Base-by-base conservation (phyloP, 2,797 vertebrate genomes). In the Cuniculus paca region DNA sequence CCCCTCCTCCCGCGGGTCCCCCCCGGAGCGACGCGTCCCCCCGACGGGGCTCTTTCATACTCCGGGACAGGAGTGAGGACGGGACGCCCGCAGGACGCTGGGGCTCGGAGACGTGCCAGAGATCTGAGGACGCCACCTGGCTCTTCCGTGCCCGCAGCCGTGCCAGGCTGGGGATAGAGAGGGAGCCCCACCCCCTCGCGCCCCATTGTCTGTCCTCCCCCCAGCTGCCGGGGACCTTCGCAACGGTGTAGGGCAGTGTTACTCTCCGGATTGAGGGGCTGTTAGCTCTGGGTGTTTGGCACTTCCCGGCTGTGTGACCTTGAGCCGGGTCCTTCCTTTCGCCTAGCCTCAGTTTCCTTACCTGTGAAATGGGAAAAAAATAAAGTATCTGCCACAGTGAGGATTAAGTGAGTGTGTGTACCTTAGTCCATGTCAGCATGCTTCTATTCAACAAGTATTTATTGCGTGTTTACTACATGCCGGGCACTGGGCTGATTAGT, bases 381-480 rank as follows among this genome's bases (percentile, higher is more conserved):
- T 50, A 1, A 1, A 85, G 56, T 79, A 65, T 78, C 74, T 78
- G 84, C 68, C 24, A 54, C 54, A 80, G 42, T 52, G 75, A 63
- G 79, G 50, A 45, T 31, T 61, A 63, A 74, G 34, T 45, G 65
- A 87, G 19, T 31, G 58, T 45, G 54, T 61, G 79, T 72, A 22
- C 63, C 28, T 92, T 22, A 13, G 90, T 39, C 48, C 90, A 87
- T 11, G 50, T 58, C 50, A 60, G 50, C 93, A 34, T 86, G 94
- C 61, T 96, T 96, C 12, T 79, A 82, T 91, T 96, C 95, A 97
- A 89, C 96, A 97, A 91, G 93, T 97, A 92, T 92, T 84, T 82
- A 65, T 39, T 92, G 31, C 28, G 4, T 65, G 42, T 94, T 65
- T 94, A 56, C 75, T 36, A 0, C 54, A 83, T 58, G 78, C 70